These are phyloP conservation scores for Ambastaia sidthimunki DNA, from an alignment of 2,797 vertebrate genomes.

Conservation along the genomic window DNA sequence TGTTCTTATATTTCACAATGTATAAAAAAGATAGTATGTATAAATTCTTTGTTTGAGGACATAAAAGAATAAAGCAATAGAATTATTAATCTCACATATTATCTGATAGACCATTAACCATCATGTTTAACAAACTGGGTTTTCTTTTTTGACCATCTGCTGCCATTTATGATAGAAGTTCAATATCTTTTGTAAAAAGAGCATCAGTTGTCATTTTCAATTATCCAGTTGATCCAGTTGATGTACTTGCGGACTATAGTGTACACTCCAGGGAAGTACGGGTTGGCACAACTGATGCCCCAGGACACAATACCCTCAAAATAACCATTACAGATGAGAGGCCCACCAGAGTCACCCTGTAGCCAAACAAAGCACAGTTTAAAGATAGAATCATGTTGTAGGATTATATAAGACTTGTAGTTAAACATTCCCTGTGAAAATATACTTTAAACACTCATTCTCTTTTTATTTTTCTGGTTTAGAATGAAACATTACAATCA, in stretches of 20 bases:
- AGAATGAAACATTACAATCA: no score
- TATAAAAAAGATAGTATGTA: background rate
- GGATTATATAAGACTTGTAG: no score
- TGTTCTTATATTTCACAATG: background rate
- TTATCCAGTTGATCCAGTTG: conserved; percentile 73
- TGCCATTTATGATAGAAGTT: conserved; percentile 17
- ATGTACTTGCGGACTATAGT: conserved; percentile 77
- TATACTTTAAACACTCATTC: background rate
- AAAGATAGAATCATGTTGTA: background rate
- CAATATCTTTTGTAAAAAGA: background rate
- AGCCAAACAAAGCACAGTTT: conserved; percentile 16
- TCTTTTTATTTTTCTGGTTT: no score
- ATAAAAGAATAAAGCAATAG: background rate
- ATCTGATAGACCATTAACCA: conserved; percentile 6
- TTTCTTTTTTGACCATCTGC: background rate
- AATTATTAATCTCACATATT: background rate
- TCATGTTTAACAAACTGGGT: background rate
- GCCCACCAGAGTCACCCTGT: conserved; percentile 83
- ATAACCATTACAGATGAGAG: conserved; percentile 75
- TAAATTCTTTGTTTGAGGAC: background rate
- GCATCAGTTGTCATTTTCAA: conserved; percentile 50
- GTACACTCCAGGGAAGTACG: conserved; percentile 80
- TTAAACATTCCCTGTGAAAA: background rate
- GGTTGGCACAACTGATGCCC: conserved; percentile 79
- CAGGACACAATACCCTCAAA: conserved; percentile 83